Percentiles rank a stretch among this genome's conserved stretches.
phyloP scores from a whole-genome alignment of 30 jellyfish, hydroid and myxozoan species.

The Aurelia coerulea region DNA sequence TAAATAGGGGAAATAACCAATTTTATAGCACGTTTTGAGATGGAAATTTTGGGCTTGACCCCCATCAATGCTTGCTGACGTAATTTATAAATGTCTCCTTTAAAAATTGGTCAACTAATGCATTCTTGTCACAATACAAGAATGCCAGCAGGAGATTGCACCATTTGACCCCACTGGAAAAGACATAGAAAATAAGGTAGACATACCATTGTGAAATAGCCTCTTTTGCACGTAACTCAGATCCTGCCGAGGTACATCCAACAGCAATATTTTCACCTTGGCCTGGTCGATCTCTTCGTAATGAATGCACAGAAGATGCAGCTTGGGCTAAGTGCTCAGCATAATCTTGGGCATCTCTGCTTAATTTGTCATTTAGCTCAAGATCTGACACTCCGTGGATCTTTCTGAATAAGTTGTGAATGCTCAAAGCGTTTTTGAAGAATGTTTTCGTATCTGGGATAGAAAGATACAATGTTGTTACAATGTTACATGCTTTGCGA shows the following conservation, averaged over 20 bases:
- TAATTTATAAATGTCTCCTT: too few relatives aligned
- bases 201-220: conserved; percentile 94
- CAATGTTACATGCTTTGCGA: too few relatives aligned
- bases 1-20: too few relatives aligned
- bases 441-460: conserved; percentile 70
- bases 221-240: conserved; percentile 87
- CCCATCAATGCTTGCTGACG: too few relatives aligned
- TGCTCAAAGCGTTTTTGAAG: conserved; percentile 73
- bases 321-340: conserved; percentile 80
- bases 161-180: not conserved
- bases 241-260: conserved; percentile 94
- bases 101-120: too few relatives aligned
- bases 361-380: conserved; percentile 72
- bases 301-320: conserved; percentile 70
- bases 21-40: too few relatives aligned
- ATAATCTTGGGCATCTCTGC: conserved; percentile 93
- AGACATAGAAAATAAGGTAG: not conserved
- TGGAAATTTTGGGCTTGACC: too few relatives aligned
- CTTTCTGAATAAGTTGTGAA: conserved; percentile 78
- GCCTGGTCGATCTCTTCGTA: conserved; percentile 95
- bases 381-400: conserved; percentile 89
- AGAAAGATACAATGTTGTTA: not conserved
- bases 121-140: too few relatives aligned
- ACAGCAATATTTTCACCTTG: conserved; percentile 98
- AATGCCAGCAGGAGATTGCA: not conserved